phyloP scores from a whole-genome alignment of 2,113 vertebrate species.

The Dromaius novaehollandiae region DNA sequence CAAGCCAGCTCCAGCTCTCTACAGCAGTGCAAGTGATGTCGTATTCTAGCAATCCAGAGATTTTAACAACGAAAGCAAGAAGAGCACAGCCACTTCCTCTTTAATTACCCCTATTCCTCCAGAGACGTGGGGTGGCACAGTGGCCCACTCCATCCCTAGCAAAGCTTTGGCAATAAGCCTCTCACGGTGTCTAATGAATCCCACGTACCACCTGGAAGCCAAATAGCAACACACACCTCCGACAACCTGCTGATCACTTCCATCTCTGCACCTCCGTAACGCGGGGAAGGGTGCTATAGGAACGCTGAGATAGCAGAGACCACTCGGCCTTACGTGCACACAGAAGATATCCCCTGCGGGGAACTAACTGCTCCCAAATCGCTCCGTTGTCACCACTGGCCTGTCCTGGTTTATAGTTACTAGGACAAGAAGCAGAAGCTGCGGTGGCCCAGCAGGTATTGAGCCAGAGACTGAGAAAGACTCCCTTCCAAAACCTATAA shows the following conservation, averaged over 20 bases:
- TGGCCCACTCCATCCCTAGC: background rate
- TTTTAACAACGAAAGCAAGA: background rate
- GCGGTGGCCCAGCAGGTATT: background rate
- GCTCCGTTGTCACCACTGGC: background rate
- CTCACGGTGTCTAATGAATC: background rate
- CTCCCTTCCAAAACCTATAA: background rate
- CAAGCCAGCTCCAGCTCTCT: background rate
- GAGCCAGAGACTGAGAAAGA: background rate
- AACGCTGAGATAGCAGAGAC: fast-evolving
- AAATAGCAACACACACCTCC: background rate
- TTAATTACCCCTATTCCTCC: background rate
- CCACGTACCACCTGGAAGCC: background rate
- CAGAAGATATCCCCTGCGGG: background rate
- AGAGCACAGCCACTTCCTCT: background rate
- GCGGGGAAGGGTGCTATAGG: background rate
- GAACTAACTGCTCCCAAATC: fast-evolving
- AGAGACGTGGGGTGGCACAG: background rate
- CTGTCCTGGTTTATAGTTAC: background rate
- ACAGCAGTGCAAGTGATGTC: background rate
- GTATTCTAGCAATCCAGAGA: background rate
- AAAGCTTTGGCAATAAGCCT: background rate
- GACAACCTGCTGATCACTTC: background rate
- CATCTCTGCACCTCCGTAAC: background rate
- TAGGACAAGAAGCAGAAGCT: background rate
- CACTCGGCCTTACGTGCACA: background rate